phyloP scores from a whole-genome alignment of 2,888 invertebrate species.

The Junonia oenone region DNA sequence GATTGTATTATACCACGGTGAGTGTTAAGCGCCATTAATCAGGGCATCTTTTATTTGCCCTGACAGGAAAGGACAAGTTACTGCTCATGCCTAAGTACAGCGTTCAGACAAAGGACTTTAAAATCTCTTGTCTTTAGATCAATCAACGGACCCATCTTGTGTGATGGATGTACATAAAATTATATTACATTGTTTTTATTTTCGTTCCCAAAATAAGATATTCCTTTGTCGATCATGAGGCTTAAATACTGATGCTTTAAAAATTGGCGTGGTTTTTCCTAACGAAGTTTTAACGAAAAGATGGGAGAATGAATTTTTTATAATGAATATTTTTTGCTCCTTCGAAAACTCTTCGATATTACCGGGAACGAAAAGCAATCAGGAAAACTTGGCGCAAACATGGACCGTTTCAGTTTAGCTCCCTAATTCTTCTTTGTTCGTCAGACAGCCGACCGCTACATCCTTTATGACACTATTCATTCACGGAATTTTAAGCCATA shows the following conservation, averaged over 20 bases:
- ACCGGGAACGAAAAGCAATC: constrained; percentile 18
- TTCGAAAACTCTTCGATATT: not conserved
- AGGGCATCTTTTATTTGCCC: not conserved
- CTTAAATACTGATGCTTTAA: not conserved
- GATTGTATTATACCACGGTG: not conserved
- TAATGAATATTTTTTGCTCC: not conserved
- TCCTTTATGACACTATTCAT: not conserved
- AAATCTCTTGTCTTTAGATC: constrained; percentile 3
- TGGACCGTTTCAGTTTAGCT: constrained; percentile 15
- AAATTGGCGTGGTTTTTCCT: not conserved
- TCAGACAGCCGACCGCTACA: not conserved
- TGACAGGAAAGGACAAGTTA: too few relatives aligned
- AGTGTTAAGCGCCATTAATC: not conserved
- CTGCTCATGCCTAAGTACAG: not conserved
- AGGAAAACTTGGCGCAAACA: constrained; percentile 16
- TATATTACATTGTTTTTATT: constrained; percentile 1
- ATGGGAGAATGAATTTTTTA: not conserved
- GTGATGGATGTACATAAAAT: constrained; percentile 8
- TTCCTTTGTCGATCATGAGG: not conserved
- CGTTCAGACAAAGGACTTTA: not conserved
- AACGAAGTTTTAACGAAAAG: not conserved
- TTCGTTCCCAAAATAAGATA: not conserved
- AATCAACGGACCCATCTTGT: constrained; percentile 1
- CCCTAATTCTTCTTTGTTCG: constrained; percentile 18
- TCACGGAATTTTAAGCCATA: constrained; percentile 5